Conservation (phyloP, 1,140 invertebrate genomes). For the Ceratina calcarata region DNA sequence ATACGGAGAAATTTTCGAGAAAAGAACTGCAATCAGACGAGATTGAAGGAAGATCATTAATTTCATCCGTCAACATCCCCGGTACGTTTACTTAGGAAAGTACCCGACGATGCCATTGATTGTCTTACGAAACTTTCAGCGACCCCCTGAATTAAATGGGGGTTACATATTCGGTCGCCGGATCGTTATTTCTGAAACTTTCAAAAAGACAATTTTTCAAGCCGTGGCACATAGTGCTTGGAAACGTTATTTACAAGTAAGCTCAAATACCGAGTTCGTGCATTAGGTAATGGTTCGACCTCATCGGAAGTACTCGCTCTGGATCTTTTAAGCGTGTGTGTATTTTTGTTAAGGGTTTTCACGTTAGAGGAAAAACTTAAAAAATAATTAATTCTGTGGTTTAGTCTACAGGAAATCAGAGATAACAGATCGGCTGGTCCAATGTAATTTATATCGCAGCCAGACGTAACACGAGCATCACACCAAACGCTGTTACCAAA, state of each 20-base stretch:
- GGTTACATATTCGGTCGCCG: constrained; percentile 14
- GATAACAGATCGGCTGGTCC: constrained; percentile 56
- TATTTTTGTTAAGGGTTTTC: constrained; percentile 51
- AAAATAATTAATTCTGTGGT: not conserved
- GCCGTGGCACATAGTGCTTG: constrained; percentile 25
- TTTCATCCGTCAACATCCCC: constrained; percentile 43
- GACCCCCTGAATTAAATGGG: constrained; percentile 35
- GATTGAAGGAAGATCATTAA: constrained; percentile 52
- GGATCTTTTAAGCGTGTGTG: constrained; percentile 54
- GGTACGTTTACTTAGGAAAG: constrained; percentile 53
- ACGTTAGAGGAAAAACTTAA: not conserved
- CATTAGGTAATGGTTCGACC: constrained; percentile 39
- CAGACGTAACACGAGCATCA: constrained; percentile 29
- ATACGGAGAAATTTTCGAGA: not conserved
- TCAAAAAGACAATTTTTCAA: not conserved
- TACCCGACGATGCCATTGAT: constrained; percentile 52
- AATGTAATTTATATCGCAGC: constrained; percentile 62
- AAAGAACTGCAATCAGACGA: constrained; percentile 37
- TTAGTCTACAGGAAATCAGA: not conserved
- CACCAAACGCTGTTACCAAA: constrained; percentile 28
- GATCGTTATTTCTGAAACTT: constrained; percentile 7
- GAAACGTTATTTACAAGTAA: constrained; percentile 26
- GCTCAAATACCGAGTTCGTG: constrained; percentile 50
- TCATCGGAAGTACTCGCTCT: constrained; percentile 60
- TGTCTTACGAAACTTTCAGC: constrained; percentile 54